Conservation (phyloP, 2,797 vertebrate genomes). For the Gadopsis bispinosus region DNA sequence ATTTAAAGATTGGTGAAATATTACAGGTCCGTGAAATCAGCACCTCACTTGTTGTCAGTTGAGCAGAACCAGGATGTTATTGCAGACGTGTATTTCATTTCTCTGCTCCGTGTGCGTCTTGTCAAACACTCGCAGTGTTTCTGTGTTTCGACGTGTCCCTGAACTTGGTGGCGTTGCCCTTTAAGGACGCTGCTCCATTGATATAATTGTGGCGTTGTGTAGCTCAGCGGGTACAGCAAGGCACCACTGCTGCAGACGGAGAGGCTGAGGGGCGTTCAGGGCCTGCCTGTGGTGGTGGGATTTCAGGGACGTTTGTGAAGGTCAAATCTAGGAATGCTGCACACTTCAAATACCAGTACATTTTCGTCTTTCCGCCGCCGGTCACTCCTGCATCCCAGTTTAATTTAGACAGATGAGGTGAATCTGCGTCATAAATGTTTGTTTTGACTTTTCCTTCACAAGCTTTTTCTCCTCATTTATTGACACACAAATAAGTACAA, state of each 20-base stretch:
- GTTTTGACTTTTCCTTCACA: no score
- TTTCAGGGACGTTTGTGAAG: background rate
- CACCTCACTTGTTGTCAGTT: background rate
- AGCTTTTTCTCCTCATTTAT: background rate
- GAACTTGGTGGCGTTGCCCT: constrained; percentile 6
- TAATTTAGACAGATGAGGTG: no score
- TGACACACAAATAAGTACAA: no score
- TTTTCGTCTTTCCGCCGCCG: no score
- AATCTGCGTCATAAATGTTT: no score
- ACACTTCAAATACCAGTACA: background rate
- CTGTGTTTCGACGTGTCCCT: no score
- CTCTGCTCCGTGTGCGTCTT: background rate
- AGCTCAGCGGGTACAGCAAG: constrained; percentile 37
- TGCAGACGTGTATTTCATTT: background rate
- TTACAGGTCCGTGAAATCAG: background rate
- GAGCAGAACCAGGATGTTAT: no score
- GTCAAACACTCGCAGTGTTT: background rate
- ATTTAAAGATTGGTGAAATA: no score
- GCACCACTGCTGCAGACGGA: constrained; percentile 21
- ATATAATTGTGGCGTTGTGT: constrained; percentile 15
- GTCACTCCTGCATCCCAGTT: no score
- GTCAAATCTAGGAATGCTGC: no score
- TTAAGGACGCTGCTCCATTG: constrained; percentile 11
- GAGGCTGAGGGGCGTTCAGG: constrained; percentile 3
- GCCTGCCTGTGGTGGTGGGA: background rate